Evolutionary conservation across 2,888 invertebrate species (phyloP).

Genomic region (Didymodactylos carnosus): DNA sequence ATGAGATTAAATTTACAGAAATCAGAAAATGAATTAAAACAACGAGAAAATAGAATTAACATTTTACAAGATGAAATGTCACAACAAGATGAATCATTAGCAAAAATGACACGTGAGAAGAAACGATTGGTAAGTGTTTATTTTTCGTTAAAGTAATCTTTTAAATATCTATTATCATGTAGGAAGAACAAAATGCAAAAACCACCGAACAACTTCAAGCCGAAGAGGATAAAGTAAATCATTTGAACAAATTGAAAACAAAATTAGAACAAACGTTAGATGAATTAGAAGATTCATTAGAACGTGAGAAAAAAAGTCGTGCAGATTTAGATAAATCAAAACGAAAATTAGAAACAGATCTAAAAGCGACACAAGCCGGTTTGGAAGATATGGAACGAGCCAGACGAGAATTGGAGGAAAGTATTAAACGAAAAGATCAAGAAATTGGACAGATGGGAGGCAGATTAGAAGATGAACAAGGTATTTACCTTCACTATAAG

Average conservation of each 20-base stretch:
- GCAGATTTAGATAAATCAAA: constrained; percentile 92
- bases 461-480: constrained; percentile 95
- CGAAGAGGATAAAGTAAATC: constrained; percentile 46
- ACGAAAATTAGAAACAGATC: constrained; percentile 94
- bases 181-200: constrained; percentile 16
- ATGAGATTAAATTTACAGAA: constrained; percentile 57
- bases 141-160: no score
- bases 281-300: constrained; percentile 88
- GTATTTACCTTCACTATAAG: no score
- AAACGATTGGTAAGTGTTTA: no score
- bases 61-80: constrained; percentile 41
- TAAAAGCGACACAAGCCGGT: constrained; percentile 48
- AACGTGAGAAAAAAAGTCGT: constrained; percentile 93
- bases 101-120: constrained; percentile 18
- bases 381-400: constrained; percentile 32
- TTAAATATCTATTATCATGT: no score
- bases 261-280: constrained; percentile 84
- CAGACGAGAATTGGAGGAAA: constrained; percentile 29
- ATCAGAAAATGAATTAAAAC: constrained; percentile 16
- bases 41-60: constrained; percentile 17
- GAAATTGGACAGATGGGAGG: constrained; percentile 78
- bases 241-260: constrained; percentile 91
- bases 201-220: constrained; percentile 16
- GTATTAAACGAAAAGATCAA: constrained; percentile 63
- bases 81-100: constrained; percentile 52